Conservation (phyloP, 1,140 invertebrate species). For the Drusus annulatus region DNA sequence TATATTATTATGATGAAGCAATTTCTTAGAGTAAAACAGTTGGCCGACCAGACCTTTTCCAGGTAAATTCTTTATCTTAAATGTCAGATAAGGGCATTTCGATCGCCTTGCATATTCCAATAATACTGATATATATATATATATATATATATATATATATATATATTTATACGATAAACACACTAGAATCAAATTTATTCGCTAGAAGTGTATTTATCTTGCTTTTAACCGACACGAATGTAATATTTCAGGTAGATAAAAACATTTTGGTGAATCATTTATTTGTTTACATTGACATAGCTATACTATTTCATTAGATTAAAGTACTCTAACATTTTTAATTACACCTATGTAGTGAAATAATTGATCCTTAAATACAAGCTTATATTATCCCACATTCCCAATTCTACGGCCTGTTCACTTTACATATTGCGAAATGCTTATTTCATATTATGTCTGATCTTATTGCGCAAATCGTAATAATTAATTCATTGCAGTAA, state of each 20-base stretch:
- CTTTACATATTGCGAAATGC: no score
- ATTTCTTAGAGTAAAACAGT: slow-evolving; percentile 89
- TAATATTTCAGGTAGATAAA: slow-evolving; percentile 14
- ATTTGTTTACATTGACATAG: slow-evolving; percentile 8
- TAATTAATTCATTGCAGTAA: no score
- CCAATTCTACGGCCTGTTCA: no score
- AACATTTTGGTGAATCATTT: slow-evolving; percentile 13
- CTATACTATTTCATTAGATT: no score
- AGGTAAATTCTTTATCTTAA: slow-evolving; percentile 74
- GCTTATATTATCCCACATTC: no score
- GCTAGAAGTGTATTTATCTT: background rate
- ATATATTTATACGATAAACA: background rate
- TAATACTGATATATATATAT: background rate
- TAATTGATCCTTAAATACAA: no score
- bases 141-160: no score
- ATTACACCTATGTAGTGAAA: no score
- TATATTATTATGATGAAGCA: slow-evolving; percentile 83
- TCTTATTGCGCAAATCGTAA: no score
- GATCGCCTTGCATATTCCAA: background rate
- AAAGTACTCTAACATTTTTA: no score
- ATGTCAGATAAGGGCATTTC: slow-evolving; percentile 38
- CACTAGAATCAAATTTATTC: slow-evolving; percentile 1
- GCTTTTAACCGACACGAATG: background rate
- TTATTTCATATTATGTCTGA: no score
- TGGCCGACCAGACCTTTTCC: slow-evolving; percentile 90